These are phyloP conservation scores for Tursiops truncatus DNA, from an alignment of 2,113 vertebrate species.

Conservation along the genomic window DNA sequence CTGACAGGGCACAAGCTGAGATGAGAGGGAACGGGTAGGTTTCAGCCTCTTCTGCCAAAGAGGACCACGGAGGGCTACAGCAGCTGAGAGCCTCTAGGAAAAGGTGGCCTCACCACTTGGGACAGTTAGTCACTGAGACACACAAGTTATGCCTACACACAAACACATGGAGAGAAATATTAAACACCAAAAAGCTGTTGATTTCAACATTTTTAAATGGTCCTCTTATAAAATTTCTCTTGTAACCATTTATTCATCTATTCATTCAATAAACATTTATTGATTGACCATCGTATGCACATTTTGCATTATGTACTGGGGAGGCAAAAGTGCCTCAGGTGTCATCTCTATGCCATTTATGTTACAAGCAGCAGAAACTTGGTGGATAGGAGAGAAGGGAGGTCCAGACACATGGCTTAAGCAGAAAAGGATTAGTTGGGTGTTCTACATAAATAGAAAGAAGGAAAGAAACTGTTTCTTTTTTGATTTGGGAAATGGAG, in stretches of 20 bases:
- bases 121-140: not conserved
- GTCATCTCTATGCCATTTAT: not conserved
- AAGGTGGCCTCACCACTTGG: not conserved
- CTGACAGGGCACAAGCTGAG: constrained; percentile 62
- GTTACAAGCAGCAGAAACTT: not conserved
- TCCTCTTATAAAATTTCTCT: not conserved
- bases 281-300: not conserved
- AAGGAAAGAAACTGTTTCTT: not conserved
- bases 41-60: constrained; percentile 45
- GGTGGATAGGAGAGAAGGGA: not conserved
- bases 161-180: not conserved
- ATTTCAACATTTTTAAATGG: not conserved
- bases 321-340: not conserved
- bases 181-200: not conserved
- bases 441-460: not conserved
- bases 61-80: not conserved
- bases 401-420: not conserved
- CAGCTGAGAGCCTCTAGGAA: not conserved
- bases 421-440: not conserved
- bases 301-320: not conserved
- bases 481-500: not conserved
- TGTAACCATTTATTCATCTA: not conserved
- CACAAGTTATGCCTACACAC: not conserved
- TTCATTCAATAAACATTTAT: not conserved
- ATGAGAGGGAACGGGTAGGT: not conserved